A percentile compares a stretch with the other conserved stretches of the same genome.
Conservation (phyloP, 1,140 invertebrate species). For the Drosophila baimaii region DNA sequence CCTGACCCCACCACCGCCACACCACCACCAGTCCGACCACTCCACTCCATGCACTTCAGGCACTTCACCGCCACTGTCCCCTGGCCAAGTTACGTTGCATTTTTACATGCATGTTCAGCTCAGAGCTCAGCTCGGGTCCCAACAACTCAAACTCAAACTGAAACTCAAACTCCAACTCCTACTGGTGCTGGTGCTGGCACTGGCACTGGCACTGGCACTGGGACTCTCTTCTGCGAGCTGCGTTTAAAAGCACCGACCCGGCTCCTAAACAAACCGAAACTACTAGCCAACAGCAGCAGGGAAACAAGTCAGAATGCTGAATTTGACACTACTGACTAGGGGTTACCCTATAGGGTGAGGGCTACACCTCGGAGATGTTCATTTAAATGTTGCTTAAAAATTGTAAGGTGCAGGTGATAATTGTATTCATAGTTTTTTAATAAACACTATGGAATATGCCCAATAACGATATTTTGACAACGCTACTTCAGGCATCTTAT, state of each 20-base stretch:
- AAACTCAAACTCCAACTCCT: slow-evolving; percentile 35
- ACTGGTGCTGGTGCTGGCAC: slow-evolving; percentile 6
- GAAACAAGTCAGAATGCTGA: slow-evolving; percentile 19
- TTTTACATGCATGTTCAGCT: slow-evolving; percentile 77
- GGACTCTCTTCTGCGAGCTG: slow-evolving; percentile 34
- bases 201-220: slow-evolving; percentile 23
- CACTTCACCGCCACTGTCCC: slow-evolving; percentile 21
- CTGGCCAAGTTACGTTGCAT: slow-evolving; percentile 73
- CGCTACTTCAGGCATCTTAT: no score
- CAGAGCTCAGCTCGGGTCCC: slow-evolving; percentile 29
- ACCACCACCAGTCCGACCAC: neutral
- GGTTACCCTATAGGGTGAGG: neutral
- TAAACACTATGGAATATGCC: no score
- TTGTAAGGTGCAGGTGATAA: no score
- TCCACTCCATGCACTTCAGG: slow-evolving; percentile 4
- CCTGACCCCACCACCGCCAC: neutral
- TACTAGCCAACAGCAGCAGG: slow-evolving; percentile 58
- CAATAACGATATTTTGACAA: no score
- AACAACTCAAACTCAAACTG: slow-evolving; percentile 51
- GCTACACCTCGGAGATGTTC: no score
- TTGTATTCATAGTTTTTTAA: no score
- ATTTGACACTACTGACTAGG: neutral
- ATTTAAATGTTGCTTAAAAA: neutral
- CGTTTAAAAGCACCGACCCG: slow-evolving; percentile 73
- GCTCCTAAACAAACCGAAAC: slow-evolving; percentile 75